phyloP scores from a whole-genome alignment of 2,797 vertebrate species.

The Artibeus jamaicensis region DNA sequence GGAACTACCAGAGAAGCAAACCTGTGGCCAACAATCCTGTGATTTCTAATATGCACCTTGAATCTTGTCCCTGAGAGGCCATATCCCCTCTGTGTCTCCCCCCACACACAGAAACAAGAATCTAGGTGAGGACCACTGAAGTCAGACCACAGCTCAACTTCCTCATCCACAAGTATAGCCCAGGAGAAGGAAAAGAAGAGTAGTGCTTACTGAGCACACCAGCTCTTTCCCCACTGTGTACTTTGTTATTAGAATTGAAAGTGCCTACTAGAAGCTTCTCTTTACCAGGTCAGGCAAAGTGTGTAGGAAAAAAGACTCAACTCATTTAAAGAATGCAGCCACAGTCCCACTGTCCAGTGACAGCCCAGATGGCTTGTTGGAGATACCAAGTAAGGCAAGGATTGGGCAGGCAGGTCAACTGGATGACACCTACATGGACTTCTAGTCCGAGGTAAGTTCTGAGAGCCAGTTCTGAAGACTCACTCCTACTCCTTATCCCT shows the following conservation, averaged over 20 bases:
- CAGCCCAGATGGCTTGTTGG: background rate
- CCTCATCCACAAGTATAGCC: background rate
- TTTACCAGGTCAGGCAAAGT: background rate
- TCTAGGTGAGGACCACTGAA: background rate
- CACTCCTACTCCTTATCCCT: background rate
- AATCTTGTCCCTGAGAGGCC: background rate
- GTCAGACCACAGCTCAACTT: background rate
- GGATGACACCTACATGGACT: background rate
- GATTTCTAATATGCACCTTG: background rate
- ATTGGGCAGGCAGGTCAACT: too few species aligned
- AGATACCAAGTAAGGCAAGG: background rate
- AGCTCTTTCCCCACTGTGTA: background rate
- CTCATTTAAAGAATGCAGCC: background rate
- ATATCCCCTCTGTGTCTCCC: background rate
- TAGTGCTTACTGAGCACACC: accelerated
- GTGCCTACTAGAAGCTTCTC: background rate
- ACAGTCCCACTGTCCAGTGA: background rate
- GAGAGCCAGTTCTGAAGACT: background rate
- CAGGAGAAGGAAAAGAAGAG: background rate
- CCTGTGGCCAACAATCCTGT: background rate
- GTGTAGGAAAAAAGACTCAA: background rate
- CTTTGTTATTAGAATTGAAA: background rate
- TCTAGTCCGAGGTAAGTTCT: background rate
- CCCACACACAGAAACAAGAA: background rate
- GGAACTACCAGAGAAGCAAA: background rate